phyloP scores from a whole-genome alignment of 1,140 invertebrate genomes.

The Hetaerina americana region DNA sequence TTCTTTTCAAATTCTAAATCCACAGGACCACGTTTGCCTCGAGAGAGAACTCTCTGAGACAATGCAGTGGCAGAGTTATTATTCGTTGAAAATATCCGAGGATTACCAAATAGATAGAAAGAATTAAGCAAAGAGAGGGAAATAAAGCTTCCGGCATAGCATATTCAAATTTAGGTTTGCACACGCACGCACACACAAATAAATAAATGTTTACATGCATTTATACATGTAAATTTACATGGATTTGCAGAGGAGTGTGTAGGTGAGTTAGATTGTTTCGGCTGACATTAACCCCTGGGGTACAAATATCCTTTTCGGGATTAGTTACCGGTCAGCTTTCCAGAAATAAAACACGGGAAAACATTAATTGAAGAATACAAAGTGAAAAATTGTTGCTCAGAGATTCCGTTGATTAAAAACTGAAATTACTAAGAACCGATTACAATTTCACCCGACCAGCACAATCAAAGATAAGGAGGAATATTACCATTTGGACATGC shows the following conservation, averaged over 20 bases:
- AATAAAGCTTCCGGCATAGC: too few species aligned
- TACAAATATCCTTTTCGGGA: background rate
- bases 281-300: background rate
- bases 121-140: background rate
- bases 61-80: too few species aligned
- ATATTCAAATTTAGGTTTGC: too few species aligned
- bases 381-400: background rate
- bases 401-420: background rate
- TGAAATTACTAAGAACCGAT: background rate
- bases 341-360: background rate
- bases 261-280: background rate
- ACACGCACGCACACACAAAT: too few species aligned
- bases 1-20: constrained; percentile 1
- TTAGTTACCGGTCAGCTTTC: background rate
- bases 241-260: background rate
- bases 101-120: too few species aligned
- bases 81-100: background rate
- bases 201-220: too few species aligned
- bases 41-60: background rate
- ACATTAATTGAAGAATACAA: background rate
- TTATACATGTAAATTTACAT: too few species aligned
- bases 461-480: background rate
- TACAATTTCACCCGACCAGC: background rate
- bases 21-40: background rate
- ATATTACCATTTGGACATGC: too few species aligned